Evolutionary conservation across 2,797 vertebrate species (phyloP).

Genomic region (Smutsia gigantea): DNA sequence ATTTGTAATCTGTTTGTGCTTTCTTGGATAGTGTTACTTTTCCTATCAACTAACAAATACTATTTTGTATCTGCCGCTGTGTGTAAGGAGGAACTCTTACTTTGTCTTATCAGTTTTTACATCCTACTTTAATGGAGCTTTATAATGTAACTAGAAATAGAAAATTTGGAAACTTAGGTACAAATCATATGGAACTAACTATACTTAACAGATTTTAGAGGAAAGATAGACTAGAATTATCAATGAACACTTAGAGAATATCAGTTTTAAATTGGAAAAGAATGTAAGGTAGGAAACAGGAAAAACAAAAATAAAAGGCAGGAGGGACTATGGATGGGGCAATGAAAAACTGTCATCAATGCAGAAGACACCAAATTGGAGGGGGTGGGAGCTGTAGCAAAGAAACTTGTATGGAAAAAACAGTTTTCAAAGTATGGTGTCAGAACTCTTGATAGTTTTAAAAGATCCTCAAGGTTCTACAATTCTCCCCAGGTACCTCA

Average conservation of each 20-base stretch:
- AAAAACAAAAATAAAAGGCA: neutral
- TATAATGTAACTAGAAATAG: neutral
- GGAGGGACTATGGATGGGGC: neutral
- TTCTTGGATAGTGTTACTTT: neutral
- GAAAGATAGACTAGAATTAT: neutral
- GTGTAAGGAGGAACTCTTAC: neutral
- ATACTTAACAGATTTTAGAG: neutral
- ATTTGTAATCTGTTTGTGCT: neutral
- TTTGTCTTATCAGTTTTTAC: neutral
- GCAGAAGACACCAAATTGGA: neutral
- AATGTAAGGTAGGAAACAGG: neutral
- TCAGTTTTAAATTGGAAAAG: neutral
- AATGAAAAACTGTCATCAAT: neutral
- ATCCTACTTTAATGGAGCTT: neutral
- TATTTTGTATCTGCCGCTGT: neutral
- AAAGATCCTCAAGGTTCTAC: neutral
- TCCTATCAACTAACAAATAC: neutral
- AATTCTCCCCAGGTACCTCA: neutral
- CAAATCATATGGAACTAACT: neutral
- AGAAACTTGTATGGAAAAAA: neutral
- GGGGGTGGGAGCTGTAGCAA: neutral
- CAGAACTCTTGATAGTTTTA: neutral
- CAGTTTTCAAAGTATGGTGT: neutral
- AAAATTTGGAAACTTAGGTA: neutral
- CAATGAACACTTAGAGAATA: neutral